Conservation (phyloP, 2,888 invertebrate species). For the Drosophila diplacantha region DNA sequence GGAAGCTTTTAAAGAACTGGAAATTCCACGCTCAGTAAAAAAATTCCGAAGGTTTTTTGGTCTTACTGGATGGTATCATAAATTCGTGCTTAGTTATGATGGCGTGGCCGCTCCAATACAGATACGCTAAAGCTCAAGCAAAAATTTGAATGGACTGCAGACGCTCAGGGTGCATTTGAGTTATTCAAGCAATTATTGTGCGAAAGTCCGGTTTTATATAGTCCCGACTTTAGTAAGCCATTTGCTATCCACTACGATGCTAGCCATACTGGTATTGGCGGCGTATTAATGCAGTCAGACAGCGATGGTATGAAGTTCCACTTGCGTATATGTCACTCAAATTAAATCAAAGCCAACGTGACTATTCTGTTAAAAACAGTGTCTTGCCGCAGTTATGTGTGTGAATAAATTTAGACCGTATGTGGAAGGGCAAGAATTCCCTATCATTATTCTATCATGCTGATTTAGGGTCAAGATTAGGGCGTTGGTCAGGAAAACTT, state of each 20-base stretch:
- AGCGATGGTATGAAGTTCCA: neutral
- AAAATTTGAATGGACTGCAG: slow-evolving; percentile 9
- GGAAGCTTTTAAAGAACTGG: no score
- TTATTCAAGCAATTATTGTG: neutral
- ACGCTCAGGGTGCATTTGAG: slow-evolving; percentile 6
- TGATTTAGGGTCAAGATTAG: slow-evolving; percentile 8
- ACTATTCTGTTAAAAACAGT: slow-evolving; percentile 8
- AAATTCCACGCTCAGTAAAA: no score
- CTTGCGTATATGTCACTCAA: slow-evolving; percentile 24
- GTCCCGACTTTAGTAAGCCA: neutral
- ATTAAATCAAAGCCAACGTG: slow-evolving; percentile 11
- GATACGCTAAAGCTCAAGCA: slow-evolving; percentile 4
- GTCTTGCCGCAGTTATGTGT: no score
- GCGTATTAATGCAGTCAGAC: slow-evolving; percentile 14
- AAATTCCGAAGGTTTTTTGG: no score
- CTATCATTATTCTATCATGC: neutral
- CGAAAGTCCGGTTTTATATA: slow-evolving; percentile 7
- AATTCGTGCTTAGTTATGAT: no score
- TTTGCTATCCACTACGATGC: slow-evolving; percentile 32
- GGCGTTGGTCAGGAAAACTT: slow-evolving; percentile 7
- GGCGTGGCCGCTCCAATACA: neutral
- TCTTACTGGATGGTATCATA: no score
- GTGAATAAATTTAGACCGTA: slow-evolving; percentile 20
- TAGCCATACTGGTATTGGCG: slow-evolving; percentile 17
- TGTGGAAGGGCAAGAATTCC: slow-evolving; percentile 3